These are phyloP conservation scores for Sylvilagus floridanus DNA, from an alignment of 2,797 vertebrate species.

Conservation along the genomic window DNA sequence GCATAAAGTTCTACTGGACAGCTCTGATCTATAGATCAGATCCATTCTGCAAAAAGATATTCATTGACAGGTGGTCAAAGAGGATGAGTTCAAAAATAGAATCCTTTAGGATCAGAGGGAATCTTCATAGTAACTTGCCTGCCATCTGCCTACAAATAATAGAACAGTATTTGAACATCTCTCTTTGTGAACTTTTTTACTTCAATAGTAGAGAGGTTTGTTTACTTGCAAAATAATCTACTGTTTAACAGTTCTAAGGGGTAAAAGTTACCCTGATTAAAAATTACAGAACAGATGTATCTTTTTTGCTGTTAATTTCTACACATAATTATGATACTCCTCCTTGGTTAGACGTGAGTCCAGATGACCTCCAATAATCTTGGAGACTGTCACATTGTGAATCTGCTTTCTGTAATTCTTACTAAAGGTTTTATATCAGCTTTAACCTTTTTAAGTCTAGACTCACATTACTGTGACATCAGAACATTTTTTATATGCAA, in stretches of 20 bases:
- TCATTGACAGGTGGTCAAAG: slow-evolving; percentile 26
- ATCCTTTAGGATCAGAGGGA: slow-evolving; percentile 3
- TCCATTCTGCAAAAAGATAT: too few species aligned
- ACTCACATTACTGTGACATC: not conserved
- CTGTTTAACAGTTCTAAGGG: slow-evolving; percentile 3
- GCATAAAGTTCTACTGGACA: slow-evolving; percentile 22
- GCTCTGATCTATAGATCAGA: not conserved
- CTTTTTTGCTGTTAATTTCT: not conserved
- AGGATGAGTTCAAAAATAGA: slow-evolving; percentile 56
- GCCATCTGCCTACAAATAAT: not conserved
- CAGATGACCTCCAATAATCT: not conserved
- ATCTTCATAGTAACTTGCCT: slow-evolving; percentile 26
- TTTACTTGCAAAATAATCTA: slow-evolving; percentile 32
- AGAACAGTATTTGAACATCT: slow-evolving; percentile 21
- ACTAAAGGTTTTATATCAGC: slow-evolving; percentile 10
- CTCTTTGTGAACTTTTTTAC: not conserved
- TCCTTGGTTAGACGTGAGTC: not conserved
- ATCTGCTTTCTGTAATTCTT: slow-evolving; percentile 53
- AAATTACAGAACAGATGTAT: slow-evolving; percentile 1
- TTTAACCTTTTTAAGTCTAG: slow-evolving; percentile 31
- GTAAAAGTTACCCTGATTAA: slow-evolving; percentile 44
- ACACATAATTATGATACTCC: not conserved
- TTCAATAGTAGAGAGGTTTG: slow-evolving; percentile 23
- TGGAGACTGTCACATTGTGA: not conserved
- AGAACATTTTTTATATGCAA: slow-evolving; percentile 8